phyloP scores from a whole-genome alignment of 2,797 vertebrate species.

The Premnoplex brunnescens region DNA sequence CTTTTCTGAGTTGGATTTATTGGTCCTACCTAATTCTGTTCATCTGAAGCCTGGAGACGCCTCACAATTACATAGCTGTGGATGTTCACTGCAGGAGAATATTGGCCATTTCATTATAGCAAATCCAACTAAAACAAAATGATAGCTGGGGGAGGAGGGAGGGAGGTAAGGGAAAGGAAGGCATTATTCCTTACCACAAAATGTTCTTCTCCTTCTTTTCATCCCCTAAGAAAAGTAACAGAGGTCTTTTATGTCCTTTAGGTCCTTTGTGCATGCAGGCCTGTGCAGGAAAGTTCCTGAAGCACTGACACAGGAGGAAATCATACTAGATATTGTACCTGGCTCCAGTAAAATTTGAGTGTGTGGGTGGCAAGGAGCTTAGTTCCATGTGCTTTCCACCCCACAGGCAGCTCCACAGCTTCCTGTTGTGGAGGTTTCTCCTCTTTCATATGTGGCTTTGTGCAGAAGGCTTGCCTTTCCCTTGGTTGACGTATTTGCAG shows the following conservation, averaged over 20 bases:
- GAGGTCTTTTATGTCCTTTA: not conserved
- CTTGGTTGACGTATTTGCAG: conserved; percentile 41
- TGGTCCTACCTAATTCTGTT: not conserved
- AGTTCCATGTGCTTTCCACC: conserved; percentile 55
- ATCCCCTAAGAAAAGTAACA: conserved; percentile 16
- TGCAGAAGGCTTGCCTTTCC: conserved; percentile 42
- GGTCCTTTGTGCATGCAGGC: not conserved
- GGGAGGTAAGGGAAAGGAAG: not conserved
- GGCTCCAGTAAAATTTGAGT: conserved; percentile 46
- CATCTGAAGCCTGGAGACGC: not conserved
- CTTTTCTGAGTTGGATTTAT: not conserved
- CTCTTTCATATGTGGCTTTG: conserved; percentile 65
- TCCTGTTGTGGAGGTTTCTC: conserved; percentile 66
- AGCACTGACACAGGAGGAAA: conserved; percentile 45
- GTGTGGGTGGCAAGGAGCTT: conserved; percentile 63
- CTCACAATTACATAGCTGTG: not conserved
- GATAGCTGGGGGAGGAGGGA: not conserved
- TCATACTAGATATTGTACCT: conserved; percentile 52
- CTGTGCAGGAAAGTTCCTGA: conserved; percentile 39
- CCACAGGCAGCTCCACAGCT: conserved; percentile 67
- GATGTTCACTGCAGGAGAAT: not conserved
- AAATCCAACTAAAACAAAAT: conserved; percentile 50
- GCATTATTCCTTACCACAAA: conserved; percentile 49
- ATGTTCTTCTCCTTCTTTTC: conserved; percentile 25
- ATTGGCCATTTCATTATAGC: conserved; percentile 6